Percentiles rank a stretch among this genome's conserved stretches.
Conservation (phyloP, 2,797 vertebrate genomes). For the Thaleichthys pacificus region DNA sequence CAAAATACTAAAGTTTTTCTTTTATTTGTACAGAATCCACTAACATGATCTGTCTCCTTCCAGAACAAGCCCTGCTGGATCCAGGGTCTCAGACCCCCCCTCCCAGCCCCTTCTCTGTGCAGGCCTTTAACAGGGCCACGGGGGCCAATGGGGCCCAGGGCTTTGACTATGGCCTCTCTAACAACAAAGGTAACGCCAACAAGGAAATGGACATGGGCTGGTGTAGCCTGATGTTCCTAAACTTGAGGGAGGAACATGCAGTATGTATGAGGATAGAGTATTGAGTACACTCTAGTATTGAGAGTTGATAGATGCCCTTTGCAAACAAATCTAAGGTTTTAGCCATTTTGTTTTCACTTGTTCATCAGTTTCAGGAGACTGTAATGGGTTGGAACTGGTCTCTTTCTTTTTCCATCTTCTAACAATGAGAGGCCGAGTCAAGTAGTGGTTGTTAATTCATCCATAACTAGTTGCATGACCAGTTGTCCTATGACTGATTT, state of each 20-base stretch:
- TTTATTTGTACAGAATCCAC: not conserved
- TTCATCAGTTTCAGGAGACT: not conserved
- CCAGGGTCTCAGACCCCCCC: slow-evolving; percentile 93
- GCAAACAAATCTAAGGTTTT: no score
- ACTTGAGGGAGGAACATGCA: not conserved
- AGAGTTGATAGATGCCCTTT: not conserved
- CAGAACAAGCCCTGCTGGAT: slow-evolving; percentile 91
- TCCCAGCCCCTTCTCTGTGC: slow-evolving; percentile 95
- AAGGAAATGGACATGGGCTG: not conserved
- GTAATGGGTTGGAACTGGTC: no score
- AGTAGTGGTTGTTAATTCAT: no score
- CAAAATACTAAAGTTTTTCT: not conserved
- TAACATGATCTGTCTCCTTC: slow-evolving; percentile 15
- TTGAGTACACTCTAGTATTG: no score
- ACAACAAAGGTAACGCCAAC: slow-evolving; percentile 90
- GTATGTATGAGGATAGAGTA: no score
- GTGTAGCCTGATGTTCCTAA: not conserved
- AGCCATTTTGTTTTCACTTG: not conserved
- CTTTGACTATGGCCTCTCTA: slow-evolving; percentile 96
- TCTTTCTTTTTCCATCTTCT: no score
- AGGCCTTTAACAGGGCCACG: slow-evolving; percentile 89
- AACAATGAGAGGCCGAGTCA: no score
- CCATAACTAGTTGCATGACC: not conserved
- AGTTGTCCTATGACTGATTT: not conserved
- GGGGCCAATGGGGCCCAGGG: slow-evolving; percentile 88